A percentile compares a stretch with the other conserved stretches of the same genome.
Evolutionary conservation across 2,797 vertebrate species (phyloP).

Genomic region (Coluber constrictor): DNA sequence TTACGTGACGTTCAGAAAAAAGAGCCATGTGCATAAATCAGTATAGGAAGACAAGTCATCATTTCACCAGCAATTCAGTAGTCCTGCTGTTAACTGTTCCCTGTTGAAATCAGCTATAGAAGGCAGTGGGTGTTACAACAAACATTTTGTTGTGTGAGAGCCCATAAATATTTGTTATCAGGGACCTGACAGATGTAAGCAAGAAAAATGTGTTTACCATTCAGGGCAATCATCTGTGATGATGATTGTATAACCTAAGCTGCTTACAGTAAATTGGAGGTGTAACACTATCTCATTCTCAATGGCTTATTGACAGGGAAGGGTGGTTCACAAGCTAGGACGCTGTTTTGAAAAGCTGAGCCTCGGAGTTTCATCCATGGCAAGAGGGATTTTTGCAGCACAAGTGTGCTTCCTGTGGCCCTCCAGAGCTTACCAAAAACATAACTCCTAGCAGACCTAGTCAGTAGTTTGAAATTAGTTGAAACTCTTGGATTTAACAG

Average conservation of each 20-base stretch:
- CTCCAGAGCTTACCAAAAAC: neutral
- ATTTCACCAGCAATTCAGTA: neutral
- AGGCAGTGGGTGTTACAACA: constrained; percentile 22
- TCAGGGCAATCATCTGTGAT: constrained; percentile 38
- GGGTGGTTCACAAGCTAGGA: neutral
- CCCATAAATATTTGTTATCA: constrained; percentile 41
- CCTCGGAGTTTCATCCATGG: neutral
- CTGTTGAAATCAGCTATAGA: constrained; percentile 24
- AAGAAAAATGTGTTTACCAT: constrained; percentile 42
- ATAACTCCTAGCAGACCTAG: neutral
- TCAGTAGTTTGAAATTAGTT: neutral
- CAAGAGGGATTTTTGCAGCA: neutral
- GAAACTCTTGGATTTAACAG: neutral
- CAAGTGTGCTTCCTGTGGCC: neutral
- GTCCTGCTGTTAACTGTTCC: neutral
- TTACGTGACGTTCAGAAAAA: neutral
- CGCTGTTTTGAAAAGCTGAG: neutral
- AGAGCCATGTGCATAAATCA: neutral
- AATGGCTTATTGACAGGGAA: constrained; percentile 29
- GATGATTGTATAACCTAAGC: constrained; percentile 37
- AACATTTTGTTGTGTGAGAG: constrained; percentile 1
- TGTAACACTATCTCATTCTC: constrained; percentile 35
- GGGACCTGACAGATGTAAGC: constrained; percentile 36
- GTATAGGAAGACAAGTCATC: neutral
- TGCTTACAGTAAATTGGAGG: constrained; percentile 36